These are phyloP conservation scores for Coryphaenoides rupestris DNA, from an alignment of 2,113 vertebrate genomes.

Conservation along the genomic window DNA sequence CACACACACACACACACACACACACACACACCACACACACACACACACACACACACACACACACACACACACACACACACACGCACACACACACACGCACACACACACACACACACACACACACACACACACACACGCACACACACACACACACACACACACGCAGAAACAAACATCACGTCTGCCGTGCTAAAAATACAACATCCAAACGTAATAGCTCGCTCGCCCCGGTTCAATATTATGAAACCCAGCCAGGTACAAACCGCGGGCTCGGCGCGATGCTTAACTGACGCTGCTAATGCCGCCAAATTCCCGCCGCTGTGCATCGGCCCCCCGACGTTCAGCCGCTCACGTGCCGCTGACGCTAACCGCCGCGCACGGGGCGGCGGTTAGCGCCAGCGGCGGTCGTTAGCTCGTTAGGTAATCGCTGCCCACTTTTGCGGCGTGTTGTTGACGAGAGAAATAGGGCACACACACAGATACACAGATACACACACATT, in stretches of 20 bases:
- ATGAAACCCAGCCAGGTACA: conserved; percentile 24
- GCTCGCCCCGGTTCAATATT: conserved; percentile 34
- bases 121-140: conserved; percentile 13
- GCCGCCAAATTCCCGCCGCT: no score
- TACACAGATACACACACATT: no score
- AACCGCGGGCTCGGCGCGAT: no score
- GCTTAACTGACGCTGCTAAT: no score
- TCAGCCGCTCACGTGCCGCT: no score
- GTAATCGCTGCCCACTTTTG: no score
- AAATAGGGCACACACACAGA: no score
- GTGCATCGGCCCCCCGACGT: no score
- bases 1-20: conserved; percentile 33
- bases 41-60: conserved; percentile 8
- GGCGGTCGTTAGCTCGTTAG: no score
- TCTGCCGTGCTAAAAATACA: conserved; percentile 46
- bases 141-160: conserved; percentile 23
- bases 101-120: conserved; percentile 20
- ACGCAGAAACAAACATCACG: conserved; percentile 59
- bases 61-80: conserved; percentile 19
- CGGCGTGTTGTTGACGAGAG: no score
- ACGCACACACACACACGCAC: conserved; percentile 27
- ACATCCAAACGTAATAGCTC: conserved; percentile 1
- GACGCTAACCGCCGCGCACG: no score
- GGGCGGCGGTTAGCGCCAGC: no score
- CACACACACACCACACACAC: conserved; percentile 18